Percentiles rank a stretch among this genome's conserved stretches.
Evolutionary conservation across 2,797 vertebrate genomes (phyloP).

Genomic region (Spatula clypeata): DNA sequence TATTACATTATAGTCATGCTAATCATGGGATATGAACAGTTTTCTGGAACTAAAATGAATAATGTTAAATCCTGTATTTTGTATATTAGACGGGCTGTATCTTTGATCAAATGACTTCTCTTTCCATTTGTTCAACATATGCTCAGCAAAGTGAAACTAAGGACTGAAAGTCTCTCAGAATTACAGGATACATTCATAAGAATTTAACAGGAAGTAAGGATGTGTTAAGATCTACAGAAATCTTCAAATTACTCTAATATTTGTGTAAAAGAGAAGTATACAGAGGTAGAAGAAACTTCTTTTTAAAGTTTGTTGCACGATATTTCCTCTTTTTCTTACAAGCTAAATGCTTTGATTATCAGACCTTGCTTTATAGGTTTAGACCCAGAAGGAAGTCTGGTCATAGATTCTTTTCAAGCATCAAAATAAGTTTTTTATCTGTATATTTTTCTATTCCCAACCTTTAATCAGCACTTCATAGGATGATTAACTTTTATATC

Average conservation of each 20-base stretch:
- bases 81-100: neutral
- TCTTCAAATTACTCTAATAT: neutral
- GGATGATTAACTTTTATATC: neutral
- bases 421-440: neutral
- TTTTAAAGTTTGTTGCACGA: neutral
- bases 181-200: neutral
- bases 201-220: neutral
- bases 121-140: neutral
- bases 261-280: neutral
- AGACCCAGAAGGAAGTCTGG: neutral
- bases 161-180: neutral
- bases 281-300: neutral
- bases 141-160: neutral
- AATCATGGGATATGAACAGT: neutral
- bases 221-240: neutral
- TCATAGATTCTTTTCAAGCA: neutral
- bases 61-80: neutral
- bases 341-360: neutral
- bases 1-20: neutral
- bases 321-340: neutral
- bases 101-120: neutral
- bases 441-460: neutral
- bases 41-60: neutral
- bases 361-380: neutral
- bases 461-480: neutral